These are phyloP conservation scores for Nicator chloris DNA, from an alignment of 2,113 vertebrate genomes.

Conservation along the genomic window DNA sequence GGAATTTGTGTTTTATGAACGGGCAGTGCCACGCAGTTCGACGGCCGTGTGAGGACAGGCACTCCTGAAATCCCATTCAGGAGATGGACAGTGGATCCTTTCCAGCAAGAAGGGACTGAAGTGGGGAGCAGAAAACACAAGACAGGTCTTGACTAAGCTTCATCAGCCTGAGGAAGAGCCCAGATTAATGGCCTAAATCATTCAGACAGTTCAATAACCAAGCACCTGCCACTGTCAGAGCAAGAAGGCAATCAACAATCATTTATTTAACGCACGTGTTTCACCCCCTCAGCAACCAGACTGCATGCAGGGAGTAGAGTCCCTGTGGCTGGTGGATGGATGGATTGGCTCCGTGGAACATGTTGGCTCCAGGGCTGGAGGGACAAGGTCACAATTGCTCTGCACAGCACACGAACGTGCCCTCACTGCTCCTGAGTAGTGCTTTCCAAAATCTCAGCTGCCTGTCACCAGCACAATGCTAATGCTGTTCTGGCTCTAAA, in stretches of 20 bases:
- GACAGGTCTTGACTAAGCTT: background rate
- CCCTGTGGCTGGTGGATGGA: background rate
- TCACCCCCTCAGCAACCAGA: background rate
- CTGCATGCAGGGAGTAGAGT: background rate
- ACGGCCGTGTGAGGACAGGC: fast-evolving
- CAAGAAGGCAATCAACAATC: background rate
- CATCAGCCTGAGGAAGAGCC: background rate
- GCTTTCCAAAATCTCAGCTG: background rate
- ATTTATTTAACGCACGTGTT: background rate
- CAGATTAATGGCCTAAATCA: background rate
- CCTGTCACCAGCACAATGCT: conserved; percentile 12
- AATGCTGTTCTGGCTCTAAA: background rate
- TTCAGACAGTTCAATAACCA: background rate
- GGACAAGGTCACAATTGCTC: background rate
- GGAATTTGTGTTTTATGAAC: background rate
- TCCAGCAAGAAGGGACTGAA: background rate
- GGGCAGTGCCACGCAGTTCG: background rate
- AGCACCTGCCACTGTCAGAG: background rate
- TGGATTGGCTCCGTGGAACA: background rate
- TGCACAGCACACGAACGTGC: fast-evolving
- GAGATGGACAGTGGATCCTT: background rate
- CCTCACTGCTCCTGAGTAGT: background rate
- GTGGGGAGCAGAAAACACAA: background rate
- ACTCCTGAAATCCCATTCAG: background rate
- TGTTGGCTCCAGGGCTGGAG: background rate